A percentile compares a stretch with the other conserved stretches of the same genome.
Conservation (phyloP, 2,797 vertebrate species). For the Anisognathus igniventris region DNA sequence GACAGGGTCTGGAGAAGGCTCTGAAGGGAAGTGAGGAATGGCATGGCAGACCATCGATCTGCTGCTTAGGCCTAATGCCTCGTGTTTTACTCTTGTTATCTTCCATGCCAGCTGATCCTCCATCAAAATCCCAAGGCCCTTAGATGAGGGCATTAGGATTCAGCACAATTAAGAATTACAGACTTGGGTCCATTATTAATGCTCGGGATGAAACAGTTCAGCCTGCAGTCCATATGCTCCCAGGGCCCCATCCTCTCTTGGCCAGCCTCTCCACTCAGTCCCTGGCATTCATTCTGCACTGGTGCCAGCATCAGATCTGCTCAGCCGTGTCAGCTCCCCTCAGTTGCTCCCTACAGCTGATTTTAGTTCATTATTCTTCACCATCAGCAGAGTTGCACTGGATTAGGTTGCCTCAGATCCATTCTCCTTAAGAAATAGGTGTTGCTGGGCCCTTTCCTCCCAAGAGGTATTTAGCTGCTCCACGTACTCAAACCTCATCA, state of each 20-base stretch:
- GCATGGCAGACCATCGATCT: neutral
- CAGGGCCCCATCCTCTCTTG: conserved; percentile 29
- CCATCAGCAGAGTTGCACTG: neutral
- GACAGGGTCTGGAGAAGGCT: neutral
- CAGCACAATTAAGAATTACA: conserved; percentile 42
- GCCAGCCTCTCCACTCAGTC: neutral
- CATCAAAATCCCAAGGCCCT: conserved; percentile 16
- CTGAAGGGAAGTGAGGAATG: neutral
- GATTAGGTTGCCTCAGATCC: neutral
- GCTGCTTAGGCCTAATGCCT: neutral
- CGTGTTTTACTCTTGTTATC: neutral
- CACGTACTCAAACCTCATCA: accelerated
- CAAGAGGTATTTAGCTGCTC: neutral
- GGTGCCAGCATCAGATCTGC: conserved; percentile 48
- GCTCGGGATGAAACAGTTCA: conserved; percentile 26
- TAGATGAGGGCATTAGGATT: conserved; percentile 36
- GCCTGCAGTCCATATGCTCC: conserved; percentile 51
- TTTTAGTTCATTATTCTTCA: neutral
- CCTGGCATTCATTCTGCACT: conserved; percentile 22
- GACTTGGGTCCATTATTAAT: conserved; percentile 46
- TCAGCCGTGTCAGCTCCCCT: neutral
- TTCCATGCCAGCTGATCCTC: conserved; percentile 42
- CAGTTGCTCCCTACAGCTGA: neutral
- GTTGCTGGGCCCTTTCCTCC: neutral
- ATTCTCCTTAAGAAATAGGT: neutral